Evolutionary conservation across 2,113 vertebrate genomes (phyloP).

Genomic region (Himantopus leucocephalus): DNA sequence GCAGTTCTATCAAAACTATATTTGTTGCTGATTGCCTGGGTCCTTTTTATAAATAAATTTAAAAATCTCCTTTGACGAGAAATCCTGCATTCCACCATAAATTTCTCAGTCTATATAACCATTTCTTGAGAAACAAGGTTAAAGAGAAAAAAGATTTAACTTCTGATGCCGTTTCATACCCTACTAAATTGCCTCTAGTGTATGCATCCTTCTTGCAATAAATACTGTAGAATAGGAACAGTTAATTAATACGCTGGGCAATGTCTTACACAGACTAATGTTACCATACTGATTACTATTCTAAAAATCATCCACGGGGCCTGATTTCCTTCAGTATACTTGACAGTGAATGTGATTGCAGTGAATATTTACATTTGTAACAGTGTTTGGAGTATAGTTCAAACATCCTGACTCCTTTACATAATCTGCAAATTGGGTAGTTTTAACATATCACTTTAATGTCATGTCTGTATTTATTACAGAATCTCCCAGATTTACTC

Average conservation of each 20-base stretch:
- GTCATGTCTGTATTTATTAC: not conserved
- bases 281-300: not conserved
- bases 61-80: not conserved
- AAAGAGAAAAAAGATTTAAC: not conserved
- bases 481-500: not conserved
- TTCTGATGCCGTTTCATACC: accelerated
- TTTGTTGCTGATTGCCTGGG: not conserved
- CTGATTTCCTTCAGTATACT: not conserved
- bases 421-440: not conserved
- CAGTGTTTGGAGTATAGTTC: not conserved
- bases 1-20: not conserved
- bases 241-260: not conserved
- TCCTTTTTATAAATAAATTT: not conserved
- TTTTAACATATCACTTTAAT: not conserved
- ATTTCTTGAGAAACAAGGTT: not conserved
- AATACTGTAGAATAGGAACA: not conserved
- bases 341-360: not conserved
- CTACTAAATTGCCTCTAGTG: not conserved
- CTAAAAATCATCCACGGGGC: not conserved
- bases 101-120: not conserved
- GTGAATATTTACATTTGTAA: constrained; percentile 1
- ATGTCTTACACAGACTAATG: not conserved
- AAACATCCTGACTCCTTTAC: not conserved
- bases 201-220: not conserved
- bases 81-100: too few species aligned